Base-by-base conservation (phyloP, 2,888 invertebrate species). In the Ophion ventricosus region DNA sequence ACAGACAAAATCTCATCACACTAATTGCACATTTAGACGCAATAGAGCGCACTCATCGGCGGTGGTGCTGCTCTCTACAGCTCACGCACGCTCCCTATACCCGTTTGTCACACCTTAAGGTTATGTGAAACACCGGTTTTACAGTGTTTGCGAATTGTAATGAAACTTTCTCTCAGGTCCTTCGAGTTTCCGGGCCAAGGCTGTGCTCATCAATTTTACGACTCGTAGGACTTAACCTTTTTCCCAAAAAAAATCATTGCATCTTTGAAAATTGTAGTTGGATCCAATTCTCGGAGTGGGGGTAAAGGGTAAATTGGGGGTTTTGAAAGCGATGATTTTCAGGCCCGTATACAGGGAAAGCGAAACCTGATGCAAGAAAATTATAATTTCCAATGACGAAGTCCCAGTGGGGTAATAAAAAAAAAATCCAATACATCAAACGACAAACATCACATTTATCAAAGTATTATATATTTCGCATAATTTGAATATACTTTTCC, bases 271-370 rank as follows among this genome's bases (percentile, higher is more conserved):
- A 26, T 26, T 14, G 40, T n/a, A n/a, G n/a, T 67, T 67, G 35
- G 35, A 17, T 20, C 23, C 40, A 35, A 59, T 20, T 17, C 25
- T 17, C 4, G 17, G 49, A 17, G 49, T 49, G 49, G 49, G 49
- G 49, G 17, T 49, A 14, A 49, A 49, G 49, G 14, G 49, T 49
- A 49, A 49, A 49, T 14, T 14, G 17, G 49, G 49, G 49, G 17
- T 17, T 17, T 14, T 49, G 17, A 11, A 2, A 11, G 29, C n/a
- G 3, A 73, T 70, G 23, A 56, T 73, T 25, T 17, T 20, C 59
- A 59, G 25, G 73, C 43, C 35, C 59, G 73, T 73, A 73, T 17
- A 29, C 8, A 43, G 23, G 14, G 40, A 23, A 43, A 35, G 40
- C 7, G n/a, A 57, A 14, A 40, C 40, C 25, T 59, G 17, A 57